Conservation (phyloP, 2,113 vertebrate genomes). For the Entelurus aequoreus region DNA sequence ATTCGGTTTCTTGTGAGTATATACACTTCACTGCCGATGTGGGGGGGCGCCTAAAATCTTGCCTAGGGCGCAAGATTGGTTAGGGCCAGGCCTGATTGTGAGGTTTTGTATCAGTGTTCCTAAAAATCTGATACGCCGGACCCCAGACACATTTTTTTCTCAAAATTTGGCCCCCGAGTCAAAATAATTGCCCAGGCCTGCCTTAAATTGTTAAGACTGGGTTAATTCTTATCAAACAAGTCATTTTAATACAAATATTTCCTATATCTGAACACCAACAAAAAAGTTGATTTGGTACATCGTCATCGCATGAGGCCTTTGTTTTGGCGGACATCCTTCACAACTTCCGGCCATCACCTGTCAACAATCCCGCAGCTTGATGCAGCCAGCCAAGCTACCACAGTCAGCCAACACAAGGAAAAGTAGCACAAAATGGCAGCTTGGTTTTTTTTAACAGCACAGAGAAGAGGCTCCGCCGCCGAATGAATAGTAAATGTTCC, state of each 20-base stretch:
- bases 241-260: accelerated
- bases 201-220: conserved; percentile 14
- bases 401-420: conserved; percentile 14
- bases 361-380: conserved; percentile 6
- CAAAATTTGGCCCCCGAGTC: no score
- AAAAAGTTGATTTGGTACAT: conserved; percentile 12
- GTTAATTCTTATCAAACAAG: not conserved
- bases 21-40: no score
- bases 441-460: not conserved
- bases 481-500: not conserved
- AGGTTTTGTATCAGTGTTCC: no score
- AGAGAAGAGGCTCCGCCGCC: not conserved
- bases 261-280: conserved; percentile 1
- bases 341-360: conserved; percentile 13
- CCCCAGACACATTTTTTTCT: no score
- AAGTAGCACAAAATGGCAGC: conserved; percentile 38
- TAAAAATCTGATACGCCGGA: no score
- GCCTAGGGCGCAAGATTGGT: no score
- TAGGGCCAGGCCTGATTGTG: no score
- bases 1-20: no score
- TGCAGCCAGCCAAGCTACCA: conserved; percentile 34
- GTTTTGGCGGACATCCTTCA: conserved; percentile 1
- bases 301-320: conserved; percentile 7
- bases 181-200: no score
- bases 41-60: no score